Conservation (phyloP, 2,888 invertebrate genomes). For the Lycocerus yunnanus region DNA sequence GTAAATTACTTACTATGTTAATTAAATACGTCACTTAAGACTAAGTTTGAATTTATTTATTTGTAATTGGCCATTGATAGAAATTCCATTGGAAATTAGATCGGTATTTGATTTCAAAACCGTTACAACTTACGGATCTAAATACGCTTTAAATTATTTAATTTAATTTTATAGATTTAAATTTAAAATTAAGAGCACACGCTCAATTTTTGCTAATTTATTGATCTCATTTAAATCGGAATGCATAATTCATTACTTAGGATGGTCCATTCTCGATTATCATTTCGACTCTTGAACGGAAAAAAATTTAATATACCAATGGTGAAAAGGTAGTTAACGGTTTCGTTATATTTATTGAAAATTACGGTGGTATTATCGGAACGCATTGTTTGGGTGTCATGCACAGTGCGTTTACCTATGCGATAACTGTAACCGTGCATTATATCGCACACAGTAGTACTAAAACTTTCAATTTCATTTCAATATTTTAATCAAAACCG, state of each 20-base stretch:
- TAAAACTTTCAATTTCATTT: neutral
- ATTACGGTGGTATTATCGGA: neutral
- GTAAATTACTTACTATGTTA: neutral
- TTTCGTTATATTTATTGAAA: neutral
- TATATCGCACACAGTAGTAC: neutral
- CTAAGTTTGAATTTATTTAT: neutral
- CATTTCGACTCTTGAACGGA: neutral
- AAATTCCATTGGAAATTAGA: constrained; percentile 1
- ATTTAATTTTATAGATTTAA: neutral
- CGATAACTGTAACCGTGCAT: neutral
- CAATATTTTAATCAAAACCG: neutral
- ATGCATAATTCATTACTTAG: neutral
- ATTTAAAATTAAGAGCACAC: constrained; percentile 2
- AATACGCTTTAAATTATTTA: neutral
- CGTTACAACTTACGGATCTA: constrained; percentile 1
- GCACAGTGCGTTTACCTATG: neutral
- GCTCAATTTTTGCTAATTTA: neutral
- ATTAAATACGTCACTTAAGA: neutral
- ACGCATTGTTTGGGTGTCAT: neutral
- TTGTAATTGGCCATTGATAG: constrained; percentile 2
- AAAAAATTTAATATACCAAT: neutral
- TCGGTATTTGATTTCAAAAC: constrained; percentile 4
- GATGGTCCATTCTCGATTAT: neutral
- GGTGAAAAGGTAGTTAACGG: neutral
- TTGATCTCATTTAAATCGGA: neutral